Conservation (phyloP, 2,113 vertebrate species). For the Lepus americanus region DNA sequence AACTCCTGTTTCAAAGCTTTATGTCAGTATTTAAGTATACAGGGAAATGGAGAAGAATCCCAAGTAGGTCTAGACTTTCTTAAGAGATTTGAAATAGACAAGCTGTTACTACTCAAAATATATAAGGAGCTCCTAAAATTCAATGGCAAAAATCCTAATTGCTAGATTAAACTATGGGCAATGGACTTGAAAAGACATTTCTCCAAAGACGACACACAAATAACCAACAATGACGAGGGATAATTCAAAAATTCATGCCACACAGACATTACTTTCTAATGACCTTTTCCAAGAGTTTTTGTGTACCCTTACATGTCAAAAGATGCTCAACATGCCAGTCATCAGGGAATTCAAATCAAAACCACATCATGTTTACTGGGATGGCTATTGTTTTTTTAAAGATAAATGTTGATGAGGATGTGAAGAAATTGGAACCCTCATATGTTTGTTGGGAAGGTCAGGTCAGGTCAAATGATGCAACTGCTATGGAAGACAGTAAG, state of each 20-base stretch:
- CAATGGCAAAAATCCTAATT: conserved; percentile 12
- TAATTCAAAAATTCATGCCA: no score
- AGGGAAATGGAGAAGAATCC: conserved; percentile 30
- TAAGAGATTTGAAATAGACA: conserved; percentile 45
- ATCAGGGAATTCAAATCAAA: conserved; percentile 47
- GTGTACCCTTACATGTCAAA: background rate
- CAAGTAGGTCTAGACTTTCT: background rate
- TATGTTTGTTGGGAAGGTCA: background rate
- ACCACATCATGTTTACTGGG: background rate
- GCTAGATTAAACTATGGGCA: background rate
- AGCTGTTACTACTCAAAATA: background rate
- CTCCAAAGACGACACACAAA: conserved; percentile 38
- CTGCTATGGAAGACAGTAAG: background rate
- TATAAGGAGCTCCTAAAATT: background rate
- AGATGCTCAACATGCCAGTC: background rate
- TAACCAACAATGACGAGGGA: background rate
- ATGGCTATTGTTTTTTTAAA: background rate
- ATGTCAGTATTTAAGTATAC: background rate
- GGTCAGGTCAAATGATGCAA: background rate
- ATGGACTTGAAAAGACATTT: background rate
- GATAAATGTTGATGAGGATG: background rate
- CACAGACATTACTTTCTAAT: no score
- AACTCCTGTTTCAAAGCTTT: background rate
- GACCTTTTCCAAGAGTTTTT: no score
- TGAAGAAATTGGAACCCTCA: background rate